phyloP scores from a whole-genome alignment of 2,113 vertebrate genomes.

The Calidris pygmaea region DNA sequence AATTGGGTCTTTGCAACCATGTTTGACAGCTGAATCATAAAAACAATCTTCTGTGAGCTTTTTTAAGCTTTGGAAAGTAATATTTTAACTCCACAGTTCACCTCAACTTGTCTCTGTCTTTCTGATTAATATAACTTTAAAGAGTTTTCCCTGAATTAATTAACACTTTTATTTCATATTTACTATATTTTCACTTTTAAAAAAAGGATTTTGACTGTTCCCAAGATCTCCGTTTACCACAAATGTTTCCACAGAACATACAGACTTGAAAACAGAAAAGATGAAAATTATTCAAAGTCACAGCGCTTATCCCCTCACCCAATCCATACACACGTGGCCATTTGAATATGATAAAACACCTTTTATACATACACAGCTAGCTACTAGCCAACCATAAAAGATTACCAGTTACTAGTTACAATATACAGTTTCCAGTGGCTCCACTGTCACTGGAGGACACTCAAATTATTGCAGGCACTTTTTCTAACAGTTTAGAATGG shows the following conservation, averaged over 20 bases:
- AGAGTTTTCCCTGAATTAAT: slow-evolving; percentile 19
- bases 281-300: neutral
- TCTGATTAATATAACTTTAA: neutral
- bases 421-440: neutral
- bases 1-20: neutral
- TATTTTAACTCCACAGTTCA: neutral
- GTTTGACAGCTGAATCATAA: neutral
- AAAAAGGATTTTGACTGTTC: neutral
- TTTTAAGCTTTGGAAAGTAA: neutral
- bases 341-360: neutral
- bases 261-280: neutral
- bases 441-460: neutral
- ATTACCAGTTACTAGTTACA: neutral
- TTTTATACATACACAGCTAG: neutral
- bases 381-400: neutral
- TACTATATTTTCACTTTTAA: slow-evolving; percentile 3
- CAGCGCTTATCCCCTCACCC: neutral
- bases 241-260: neutral
- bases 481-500: neutral
- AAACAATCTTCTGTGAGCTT: neutral
- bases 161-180: slow-evolving; percentile 26
- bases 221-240: neutral
- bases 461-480: neutral
- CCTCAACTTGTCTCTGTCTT: neutral
- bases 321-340: neutral